phyloP scores from a whole-genome alignment of 2,888 invertebrate genomes.

The Chymomyza procnemis region DNA sequence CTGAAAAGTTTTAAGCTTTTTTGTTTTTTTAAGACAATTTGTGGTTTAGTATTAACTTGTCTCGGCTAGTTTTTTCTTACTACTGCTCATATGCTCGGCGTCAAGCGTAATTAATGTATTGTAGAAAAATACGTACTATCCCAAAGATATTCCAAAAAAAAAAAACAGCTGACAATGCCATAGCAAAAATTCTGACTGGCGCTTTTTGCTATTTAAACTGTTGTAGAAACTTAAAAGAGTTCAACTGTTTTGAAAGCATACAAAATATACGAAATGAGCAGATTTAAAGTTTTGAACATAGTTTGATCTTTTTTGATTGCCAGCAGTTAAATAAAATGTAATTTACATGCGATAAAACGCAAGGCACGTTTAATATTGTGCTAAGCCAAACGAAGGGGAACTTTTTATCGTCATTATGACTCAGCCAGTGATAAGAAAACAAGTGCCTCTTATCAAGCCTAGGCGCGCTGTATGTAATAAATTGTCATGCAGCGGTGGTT shows the following conservation, averaged over 20 bases:
- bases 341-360: background rate
- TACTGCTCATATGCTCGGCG: background rate
- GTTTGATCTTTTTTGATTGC: background rate
- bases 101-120: background rate
- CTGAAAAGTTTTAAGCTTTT: background rate
- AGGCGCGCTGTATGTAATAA: background rate
- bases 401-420: background rate
- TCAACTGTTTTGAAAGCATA: conserved; percentile 24
- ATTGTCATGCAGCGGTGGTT: background rate
- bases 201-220: too few relatives aligned
- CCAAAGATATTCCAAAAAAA: background rate
- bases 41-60: background rate
- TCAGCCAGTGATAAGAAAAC: background rate
- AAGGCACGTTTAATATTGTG: background rate
- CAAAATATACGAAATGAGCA: background rate
- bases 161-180: background rate
- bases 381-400: background rate
- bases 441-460: background rate
- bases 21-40: background rate
- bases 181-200: background rate
- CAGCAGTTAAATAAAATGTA: too few relatives aligned
- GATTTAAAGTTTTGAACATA: background rate
- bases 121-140: background rate
- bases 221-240: background rate
- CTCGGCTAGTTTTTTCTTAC: background rate